Evolutionary conservation across 92 coral and sea anemone genomes (phyloP).

Genomic region (Desmophyllum pertusum): DNA sequence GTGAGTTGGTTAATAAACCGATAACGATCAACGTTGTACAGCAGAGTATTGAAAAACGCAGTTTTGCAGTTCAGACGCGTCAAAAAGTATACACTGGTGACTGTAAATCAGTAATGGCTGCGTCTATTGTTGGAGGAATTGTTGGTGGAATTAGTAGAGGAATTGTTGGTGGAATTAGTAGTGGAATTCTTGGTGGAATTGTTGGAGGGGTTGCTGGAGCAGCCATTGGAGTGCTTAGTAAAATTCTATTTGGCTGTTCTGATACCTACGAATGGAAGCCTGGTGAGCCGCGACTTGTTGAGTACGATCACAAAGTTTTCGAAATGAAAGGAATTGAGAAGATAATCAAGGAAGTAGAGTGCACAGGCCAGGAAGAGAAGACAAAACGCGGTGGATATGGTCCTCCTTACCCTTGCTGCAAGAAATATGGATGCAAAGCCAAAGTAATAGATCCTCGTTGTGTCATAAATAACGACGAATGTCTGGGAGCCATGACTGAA

Average conservation of each 20-base stretch:
- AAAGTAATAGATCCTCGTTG: slow-evolving; percentile 42
- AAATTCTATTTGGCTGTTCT: slow-evolving; percentile 14
- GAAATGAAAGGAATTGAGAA: neutral
- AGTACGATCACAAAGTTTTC: neutral
- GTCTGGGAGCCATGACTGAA: slow-evolving; percentile 10
- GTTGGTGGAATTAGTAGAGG: no score
- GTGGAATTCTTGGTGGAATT: neutral
- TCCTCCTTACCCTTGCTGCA: slow-evolving; percentile 43
- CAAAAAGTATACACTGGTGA: slow-evolving; percentile 14
- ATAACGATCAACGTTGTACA: slow-evolving; percentile 20
- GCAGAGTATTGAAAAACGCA: neutral
- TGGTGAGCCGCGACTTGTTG: neutral
- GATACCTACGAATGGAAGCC: neutral
- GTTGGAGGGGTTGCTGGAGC: neutral
- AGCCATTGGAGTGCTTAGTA: neutral
- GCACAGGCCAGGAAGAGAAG: slow-evolving; percentile 19
- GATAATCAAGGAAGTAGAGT: slow-evolving; percentile 24
- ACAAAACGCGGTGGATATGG: slow-evolving; percentile 38
- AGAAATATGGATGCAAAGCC: slow-evolving; percentile 18
- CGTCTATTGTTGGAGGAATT: neutral
- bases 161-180: neutral
- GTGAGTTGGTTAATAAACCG: neutral
- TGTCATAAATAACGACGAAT: neutral
- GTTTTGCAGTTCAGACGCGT: slow-evolving; percentile 9
- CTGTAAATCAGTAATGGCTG: slow-evolving; percentile 1